Percentiles rank a stretch among this genome's conserved stretches.
phyloP scores from a whole-genome alignment of 2,797 vertebrate species.

The Diplodus sargus region DNA sequence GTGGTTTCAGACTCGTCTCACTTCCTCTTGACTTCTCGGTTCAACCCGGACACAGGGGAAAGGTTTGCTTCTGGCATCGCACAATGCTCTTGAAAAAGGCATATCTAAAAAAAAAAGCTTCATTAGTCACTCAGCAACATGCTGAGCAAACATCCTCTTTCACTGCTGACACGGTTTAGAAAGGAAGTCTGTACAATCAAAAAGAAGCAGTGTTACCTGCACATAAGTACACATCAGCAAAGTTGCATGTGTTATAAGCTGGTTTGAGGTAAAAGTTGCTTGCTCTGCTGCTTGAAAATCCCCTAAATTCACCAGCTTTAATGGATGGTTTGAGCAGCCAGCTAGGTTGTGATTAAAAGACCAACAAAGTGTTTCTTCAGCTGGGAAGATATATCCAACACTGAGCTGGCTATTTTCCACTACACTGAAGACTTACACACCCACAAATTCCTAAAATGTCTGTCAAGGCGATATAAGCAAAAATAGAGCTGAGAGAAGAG shows the following conservation, averaged over 20 bases:
- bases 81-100: conserved; percentile 19
- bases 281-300: conserved; percentile 11
- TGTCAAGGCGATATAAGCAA: not conserved
- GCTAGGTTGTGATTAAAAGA: not conserved
- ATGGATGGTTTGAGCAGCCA: not conserved
- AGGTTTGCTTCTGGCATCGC: conserved; percentile 24
- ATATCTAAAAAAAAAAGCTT: conserved; percentile 36
- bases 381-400: not conserved
- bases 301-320: not conserved
- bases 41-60: conserved; percentile 42
- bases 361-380: not conserved
- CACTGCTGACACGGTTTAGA: conserved; percentile 52
- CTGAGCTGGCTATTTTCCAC: not conserved
- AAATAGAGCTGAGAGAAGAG: not conserved
- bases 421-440: not conserved
- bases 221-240: conserved; percentile 9
- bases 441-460: not conserved
- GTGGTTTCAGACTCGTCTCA: conserved; percentile 84
- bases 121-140: conserved; percentile 50
- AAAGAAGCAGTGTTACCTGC: conserved; percentile 23
- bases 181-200: conserved; percentile 41
- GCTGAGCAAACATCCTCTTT: conserved; percentile 73
- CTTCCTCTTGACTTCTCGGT: conserved; percentile 88
- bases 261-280: not conserved
- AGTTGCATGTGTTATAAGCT: not conserved